Base-by-base conservation (phyloP, 2,888 invertebrate genomes). In the Cataglyphis altisquamis region DNA sequence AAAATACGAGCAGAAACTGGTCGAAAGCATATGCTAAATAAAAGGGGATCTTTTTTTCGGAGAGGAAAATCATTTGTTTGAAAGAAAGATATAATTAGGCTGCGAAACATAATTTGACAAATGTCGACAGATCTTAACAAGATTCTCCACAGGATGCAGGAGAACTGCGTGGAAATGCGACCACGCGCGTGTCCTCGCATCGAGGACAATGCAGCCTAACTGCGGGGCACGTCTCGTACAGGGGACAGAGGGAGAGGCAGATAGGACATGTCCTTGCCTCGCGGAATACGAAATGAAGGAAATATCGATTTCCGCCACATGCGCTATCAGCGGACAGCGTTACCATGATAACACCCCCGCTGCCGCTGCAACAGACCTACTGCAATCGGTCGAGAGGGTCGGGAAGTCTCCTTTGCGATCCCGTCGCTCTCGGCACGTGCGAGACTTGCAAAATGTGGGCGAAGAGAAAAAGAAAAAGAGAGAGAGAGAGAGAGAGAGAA, bases 301-400 rank as follows among this genome's bases (percentile, higher is more conserved):
- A 85, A 89, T 93, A 94, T 94, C 93, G 94, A 94, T 94, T 94
- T 90, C 86, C 90, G 72, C 87, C 89, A 90, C 21, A 91, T 92
- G 91, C 78, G 90, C 84, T 93, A 93, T 92, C 93, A 93, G 92
- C 85, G 90, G 87, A 86, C 90, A 90, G 92, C 93, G 94, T 94
- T 94, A 94, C 94, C 94, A 94, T 93, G 94, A 94, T 93, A 94
- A 94, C 94, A 90, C 93, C 93, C 91, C 91, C 87, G 57, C 67
- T 25, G 57, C 32, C 55, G 39, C 25, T 48, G 70, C 63, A 66
- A 82, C 88, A 39, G 48, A 12, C 36, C 18, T 21, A 63, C 84
- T 70, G 74, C 84, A 80, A 52, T 83, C 55, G 80, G 84, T 36
- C 48, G 86, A 70, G 84, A 84, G 83, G 25, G 21, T 45, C 25